Base-by-base conservation (phyloP, 2,888 invertebrate species). In the Brachyopa scutellaris region DNA sequence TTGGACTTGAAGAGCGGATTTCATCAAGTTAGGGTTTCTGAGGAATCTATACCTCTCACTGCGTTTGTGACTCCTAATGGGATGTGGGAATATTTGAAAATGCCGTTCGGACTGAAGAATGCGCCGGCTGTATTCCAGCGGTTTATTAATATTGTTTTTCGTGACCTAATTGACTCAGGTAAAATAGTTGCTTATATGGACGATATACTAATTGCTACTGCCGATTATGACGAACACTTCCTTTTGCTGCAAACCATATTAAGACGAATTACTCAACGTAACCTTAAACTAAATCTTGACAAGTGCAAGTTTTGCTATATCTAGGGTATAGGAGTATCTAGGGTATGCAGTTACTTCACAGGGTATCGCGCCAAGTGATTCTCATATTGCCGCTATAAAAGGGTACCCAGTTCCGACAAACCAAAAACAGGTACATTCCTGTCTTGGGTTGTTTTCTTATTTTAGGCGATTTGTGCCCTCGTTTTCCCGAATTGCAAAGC, bases 1-100 rank as follows among this genome's bases (percentile, higher is more conserved):
- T n/a, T n/a, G 23, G n/a, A n/a, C n/a, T n/a, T n/a, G 2, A 73
- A 70, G 21, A 83, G 82, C 26, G 85, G 85, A 38, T 85, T 85
- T 51, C 61, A 85, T 51, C 86, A 85, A n/a, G 62, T 85, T 0
- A 70, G 49, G 6, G 66, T 85, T 42, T 59, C 66, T 3, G 77
- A 73, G 6, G 66, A 86, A 1, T 85, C 85, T 1, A 70, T 79
- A 1, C 82, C 80, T 31, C 85, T 66, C 15, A 85, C 84, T 0
- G 62, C 85, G 5, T 85, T 85, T 72, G 85, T 86, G 2, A 85
- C 84, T 1, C 84, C 85, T 8, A 38, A 77, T 31, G 85, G 85
- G n/a, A 84, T 84, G 17, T 84, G 47, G 64, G 84, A 84, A 45
- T 83, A 67, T 23, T 9, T 72, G n/a, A n/a, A n/a, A n/a, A n/a